Evolutionary conservation across 2,113 vertebrate genomes (phyloP).

Genomic region (Melanerpes aurifrons): DNA sequence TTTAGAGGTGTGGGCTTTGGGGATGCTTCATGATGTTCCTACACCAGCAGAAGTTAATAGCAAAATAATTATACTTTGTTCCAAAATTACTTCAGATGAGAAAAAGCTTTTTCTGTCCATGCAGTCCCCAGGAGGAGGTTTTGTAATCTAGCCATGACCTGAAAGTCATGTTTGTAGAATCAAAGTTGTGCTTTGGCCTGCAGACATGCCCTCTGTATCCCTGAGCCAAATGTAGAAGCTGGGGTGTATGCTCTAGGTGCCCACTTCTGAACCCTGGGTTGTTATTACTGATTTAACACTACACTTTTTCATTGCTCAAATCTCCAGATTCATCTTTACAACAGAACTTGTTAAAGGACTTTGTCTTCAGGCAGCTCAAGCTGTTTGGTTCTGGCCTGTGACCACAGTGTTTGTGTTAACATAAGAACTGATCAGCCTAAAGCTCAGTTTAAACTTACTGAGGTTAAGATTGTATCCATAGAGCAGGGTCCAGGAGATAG

Average conservation of each 20-base stretch:
- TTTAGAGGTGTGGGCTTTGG: constrained; percentile 43
- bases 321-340: not conserved
- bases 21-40: not conserved
- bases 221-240: not conserved
- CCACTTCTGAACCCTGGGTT: not conserved
- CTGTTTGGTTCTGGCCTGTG: not conserved
- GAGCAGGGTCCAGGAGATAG: constrained; percentile 25
- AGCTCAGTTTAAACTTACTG: not conserved
- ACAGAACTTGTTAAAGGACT: not conserved
- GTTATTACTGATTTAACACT: not conserved
- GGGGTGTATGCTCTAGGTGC: not conserved
- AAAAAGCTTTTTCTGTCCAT: not conserved
- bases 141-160: constrained; percentile 14
- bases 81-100: constrained; percentile 3
- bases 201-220: not conserved
- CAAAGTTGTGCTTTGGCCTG: not conserved
- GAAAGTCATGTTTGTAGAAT: not conserved
- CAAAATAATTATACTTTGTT: constrained; percentile 52
- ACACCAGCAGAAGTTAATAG: constrained; percentile 18
- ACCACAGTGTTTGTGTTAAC: not conserved
- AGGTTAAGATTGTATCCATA: constrained; percentile 8
- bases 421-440: not conserved
- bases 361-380: not conserved
- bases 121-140: not conserved
- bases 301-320: not conserved